Conservation (phyloP, 2,888 invertebrate genomes). For the Sarcophaga caerulescens region DNA sequence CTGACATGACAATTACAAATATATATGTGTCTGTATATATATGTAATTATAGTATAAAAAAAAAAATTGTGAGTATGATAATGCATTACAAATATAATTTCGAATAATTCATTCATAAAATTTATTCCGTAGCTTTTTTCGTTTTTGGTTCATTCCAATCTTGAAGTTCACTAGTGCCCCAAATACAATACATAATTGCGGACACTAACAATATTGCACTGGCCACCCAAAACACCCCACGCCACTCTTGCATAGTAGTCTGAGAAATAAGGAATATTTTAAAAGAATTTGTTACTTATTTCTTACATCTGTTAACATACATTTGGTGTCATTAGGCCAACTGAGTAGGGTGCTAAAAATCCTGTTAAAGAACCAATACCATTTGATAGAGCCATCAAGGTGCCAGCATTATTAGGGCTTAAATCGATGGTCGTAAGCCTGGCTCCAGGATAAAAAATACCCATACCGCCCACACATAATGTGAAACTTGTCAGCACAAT, state of each 20-base stretch:
- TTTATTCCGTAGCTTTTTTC: slow-evolving; percentile 3
- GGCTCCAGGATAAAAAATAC: slow-evolving; percentile 86
- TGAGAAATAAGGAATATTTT: slow-evolving; percentile 71
- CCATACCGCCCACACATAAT: slow-evolving; percentile 86
- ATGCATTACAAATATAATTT: not conserved
- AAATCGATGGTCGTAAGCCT: slow-evolving; percentile 86
- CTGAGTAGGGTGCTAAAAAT: slow-evolving; percentile 85
- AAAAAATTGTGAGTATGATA: too few relatives aligned
- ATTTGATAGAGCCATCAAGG: slow-evolving; percentile 86
- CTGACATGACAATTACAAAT: too few relatives aligned
- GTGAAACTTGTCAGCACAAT: slow-evolving; percentile 84
- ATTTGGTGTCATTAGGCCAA: slow-evolving; percentile 85
- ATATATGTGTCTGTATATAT: too few relatives aligned
- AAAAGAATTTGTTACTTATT: not conserved
- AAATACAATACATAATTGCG: slow-evolving; percentile 86
- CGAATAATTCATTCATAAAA: not conserved
- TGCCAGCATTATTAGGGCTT: slow-evolving; percentile 85
- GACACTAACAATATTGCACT: slow-evolving; percentile 86
- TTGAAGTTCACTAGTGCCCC: slow-evolving; percentile 88
- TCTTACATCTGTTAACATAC: slow-evolving; percentile 80
- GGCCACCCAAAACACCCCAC: slow-evolving; percentile 90
- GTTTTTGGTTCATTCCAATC: slow-evolving; percentile 85
- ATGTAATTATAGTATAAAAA: too few relatives aligned
- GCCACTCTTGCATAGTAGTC: slow-evolving; percentile 87
- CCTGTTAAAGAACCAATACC: slow-evolving; percentile 87